Base-by-base conservation (phyloP, 1,140 invertebrate genomes). In the Aphelenchoides fujianensis region DNA sequence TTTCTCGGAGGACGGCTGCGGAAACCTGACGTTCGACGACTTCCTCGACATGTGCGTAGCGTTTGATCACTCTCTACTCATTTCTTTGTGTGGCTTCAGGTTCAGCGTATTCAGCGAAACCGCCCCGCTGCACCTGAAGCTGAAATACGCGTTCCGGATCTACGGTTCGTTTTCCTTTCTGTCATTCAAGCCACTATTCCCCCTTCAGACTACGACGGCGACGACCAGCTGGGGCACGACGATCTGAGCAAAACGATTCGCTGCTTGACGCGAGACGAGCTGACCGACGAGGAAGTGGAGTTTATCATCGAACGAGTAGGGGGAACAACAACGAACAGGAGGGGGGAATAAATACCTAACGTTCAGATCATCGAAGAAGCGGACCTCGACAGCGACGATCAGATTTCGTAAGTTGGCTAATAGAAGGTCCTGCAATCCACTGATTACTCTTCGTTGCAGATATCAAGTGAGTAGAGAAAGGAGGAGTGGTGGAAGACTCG, bases 141-240 rank as follows among this genome's bases (percentile, higher is more conserved):
- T 93, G 23, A 92, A 93, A 85, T 94, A 97, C 88, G 93, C 93
- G 2, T 97, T 96, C 86, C 89, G 92, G 85, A 94, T 96, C 85
- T 95, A 94, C 89, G 90, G 91, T 91, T 79, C 72, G 76, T n/a
- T n/a, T n/a, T n/a, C n/a, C n/a, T n/a, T n/a, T n/a, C n/a, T n/a
- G n/a, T n/a, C 59, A 31, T 19, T 80, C 55, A 31, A n/a, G 30
- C 59, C 36, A 32, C n/a, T 69, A 74, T 37, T 35, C 27, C 3
- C 23, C 70, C 63, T 71, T 86, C 78, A 93, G 95, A 97, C 89
- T 94, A 95, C 82, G 94, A 97, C 85, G 90, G 91, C 55, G 94
- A 97, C 85, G 90, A 91, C 74, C 90, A 91, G 79, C 89, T 97
- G 55, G 92, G 92, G 0, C 86, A 89, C 55, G 88, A 88, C 63